Percentiles rank a stretch among this genome's conserved stretches.
Evolutionary conservation across 2,888 invertebrate species (phyloP).

Genomic region (Cyaniris semiargus): DNA sequence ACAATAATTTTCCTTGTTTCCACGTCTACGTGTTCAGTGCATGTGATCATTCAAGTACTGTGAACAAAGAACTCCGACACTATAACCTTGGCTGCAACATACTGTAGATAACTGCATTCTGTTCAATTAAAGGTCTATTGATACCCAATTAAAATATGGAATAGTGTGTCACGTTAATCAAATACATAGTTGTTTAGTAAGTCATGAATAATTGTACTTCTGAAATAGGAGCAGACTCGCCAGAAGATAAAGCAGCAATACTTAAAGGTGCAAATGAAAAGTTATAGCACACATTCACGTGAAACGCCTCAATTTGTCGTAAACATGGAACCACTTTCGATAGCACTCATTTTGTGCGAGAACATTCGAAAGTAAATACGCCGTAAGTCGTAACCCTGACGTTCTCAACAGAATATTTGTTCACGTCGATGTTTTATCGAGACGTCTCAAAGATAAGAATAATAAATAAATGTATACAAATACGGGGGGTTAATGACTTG

Average conservation of each 20-base stretch:
- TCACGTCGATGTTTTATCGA: background rate
- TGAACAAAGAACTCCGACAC: slow-evolving; percentile 15
- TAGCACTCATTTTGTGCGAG: background rate
- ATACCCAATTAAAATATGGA: background rate
- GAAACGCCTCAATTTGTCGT: slow-evolving; percentile 9
- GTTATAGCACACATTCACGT: background rate
- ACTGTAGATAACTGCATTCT: slow-evolving; percentile 15
- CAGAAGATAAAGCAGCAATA: background rate
- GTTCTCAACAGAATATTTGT: slow-evolving; percentile 5
- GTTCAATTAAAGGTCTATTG: slow-evolving; percentile 3
- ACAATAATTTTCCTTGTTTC: slow-evolving; percentile 22
- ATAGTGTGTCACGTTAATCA: background rate
- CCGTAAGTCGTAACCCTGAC: slow-evolving; percentile 7
- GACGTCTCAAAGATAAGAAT: background rate
- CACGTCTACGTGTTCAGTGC: background rate
- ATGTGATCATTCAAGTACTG: background rate
- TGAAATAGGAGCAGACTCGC: background rate
- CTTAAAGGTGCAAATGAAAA: background rate
- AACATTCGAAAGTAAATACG: slow-evolving; percentile 26
- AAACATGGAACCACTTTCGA: slow-evolving; percentile 19
- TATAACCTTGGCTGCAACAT: slow-evolving; percentile 20
- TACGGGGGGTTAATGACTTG: background rate
- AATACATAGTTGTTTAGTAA: background rate
- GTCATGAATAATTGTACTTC: background rate
- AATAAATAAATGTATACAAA: slow-evolving; percentile 10